Percentiles rank a stretch among this genome's conserved stretches.
These are phyloP conservation scores for Pachyuromys duprasi DNA, from an alignment of 2,797 vertebrate genomes.

Conservation along the genomic window DNA sequence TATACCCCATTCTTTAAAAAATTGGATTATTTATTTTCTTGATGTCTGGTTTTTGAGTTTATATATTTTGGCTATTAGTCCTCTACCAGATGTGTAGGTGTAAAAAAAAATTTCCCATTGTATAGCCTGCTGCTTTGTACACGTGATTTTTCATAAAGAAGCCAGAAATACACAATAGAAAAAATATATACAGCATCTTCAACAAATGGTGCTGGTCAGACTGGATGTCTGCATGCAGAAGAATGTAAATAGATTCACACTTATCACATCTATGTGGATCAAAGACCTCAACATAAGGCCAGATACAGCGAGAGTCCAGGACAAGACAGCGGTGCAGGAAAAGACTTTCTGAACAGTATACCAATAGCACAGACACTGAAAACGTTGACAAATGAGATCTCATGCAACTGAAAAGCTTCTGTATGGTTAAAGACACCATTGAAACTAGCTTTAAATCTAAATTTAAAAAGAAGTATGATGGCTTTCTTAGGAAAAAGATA, in stretches of 20 bases:
- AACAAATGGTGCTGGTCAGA: not conserved
- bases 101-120: not conserved
- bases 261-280: too few species aligned
- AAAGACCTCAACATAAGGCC: not conserved
- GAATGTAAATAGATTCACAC: not conserved
- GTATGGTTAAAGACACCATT: not conserved
- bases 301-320: not conserved
- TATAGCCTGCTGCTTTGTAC: not conserved
- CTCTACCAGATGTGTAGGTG: not conserved
- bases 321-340: not conserved
- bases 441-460: conserved; percentile 25
- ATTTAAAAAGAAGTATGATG: conserved; percentile 23
- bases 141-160: not conserved
- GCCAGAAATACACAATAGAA: not conserved
- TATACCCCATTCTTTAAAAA: not conserved
- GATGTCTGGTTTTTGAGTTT: not conserved
- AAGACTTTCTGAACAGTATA: not conserved
- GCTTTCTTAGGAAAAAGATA: conserved; percentile 23
- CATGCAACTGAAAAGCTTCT: not conserved
- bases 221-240: not conserved
- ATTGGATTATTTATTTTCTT: not conserved
- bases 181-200: not conserved
- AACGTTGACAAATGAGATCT: not conserved
- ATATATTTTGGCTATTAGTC: not conserved
- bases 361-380: not conserved